Evolutionary conservation across 1,140 invertebrate genomes (phyloP).

Genomic region (Acromyrmex echinatior): DNA sequence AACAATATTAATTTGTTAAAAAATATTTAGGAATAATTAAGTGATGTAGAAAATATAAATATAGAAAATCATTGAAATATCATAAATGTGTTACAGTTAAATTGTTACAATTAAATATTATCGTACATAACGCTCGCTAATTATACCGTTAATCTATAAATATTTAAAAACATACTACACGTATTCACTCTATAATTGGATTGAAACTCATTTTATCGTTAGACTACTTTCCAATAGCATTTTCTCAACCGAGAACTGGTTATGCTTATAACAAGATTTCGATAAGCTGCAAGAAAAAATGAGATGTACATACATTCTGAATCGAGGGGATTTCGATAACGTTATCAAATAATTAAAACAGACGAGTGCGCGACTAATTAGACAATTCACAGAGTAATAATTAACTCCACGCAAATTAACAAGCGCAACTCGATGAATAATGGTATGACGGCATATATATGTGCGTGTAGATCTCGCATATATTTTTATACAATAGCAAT

Average conservation of each 20-base stretch:
- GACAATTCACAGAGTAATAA: slow-evolving; percentile 10
- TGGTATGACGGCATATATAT: neutral
- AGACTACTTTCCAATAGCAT: slow-evolving; percentile 31
- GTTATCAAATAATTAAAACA: slow-evolving; percentile 25
- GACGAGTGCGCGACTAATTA: neutral
- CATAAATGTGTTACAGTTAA: neutral
- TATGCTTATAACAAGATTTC: neutral
- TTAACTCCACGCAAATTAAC: neutral
- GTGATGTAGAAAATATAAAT: neutral
- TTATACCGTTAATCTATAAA: neutral
- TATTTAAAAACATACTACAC: neutral
- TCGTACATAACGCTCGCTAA: neutral
- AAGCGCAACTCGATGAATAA: slow-evolving; percentile 13
- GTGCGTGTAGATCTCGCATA: neutral
- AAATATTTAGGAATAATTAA: neutral
- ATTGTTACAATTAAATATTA: neutral
- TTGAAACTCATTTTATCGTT: neutral
- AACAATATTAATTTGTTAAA: neutral
- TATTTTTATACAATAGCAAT: neutral
- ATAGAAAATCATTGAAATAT: neutral
- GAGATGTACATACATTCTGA: neutral
- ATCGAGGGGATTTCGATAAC: neutral
- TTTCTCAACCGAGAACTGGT: slow-evolving; percentile 10
- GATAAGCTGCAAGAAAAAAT: neutral
- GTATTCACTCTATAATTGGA: neutral